Conservation (phyloP, 1,140 invertebrate genomes). For the Ooceraea biroi region DNA sequence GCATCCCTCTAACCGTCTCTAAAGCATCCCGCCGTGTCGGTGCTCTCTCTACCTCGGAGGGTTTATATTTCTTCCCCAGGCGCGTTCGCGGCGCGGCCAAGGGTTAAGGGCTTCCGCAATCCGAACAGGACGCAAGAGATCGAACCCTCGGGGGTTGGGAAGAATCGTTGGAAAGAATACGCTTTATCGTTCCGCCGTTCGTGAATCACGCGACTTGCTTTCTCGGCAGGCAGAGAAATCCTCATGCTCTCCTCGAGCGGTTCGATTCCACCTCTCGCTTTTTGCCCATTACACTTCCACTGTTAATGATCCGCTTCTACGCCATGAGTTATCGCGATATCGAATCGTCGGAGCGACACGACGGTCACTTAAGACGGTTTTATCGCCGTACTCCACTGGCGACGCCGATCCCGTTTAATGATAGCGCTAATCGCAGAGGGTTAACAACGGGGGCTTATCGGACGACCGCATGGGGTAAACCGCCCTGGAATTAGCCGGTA, state of each 20-base stretch:
- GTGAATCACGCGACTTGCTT: conserved; percentile 50
- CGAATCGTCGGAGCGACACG: conserved; percentile 40
- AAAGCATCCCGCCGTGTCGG: background rate
- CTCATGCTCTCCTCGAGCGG: conserved; percentile 19
- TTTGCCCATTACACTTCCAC: conserved; percentile 47
- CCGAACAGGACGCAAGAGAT: conserved; percentile 55
- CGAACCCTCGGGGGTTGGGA: conserved; percentile 61
- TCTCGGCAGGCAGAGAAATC: conserved; percentile 40
- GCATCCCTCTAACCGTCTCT: background rate
- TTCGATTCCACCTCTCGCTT: conserved; percentile 17
- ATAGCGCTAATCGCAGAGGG: conserved; percentile 56
- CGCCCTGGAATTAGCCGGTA: conserved; percentile 50
- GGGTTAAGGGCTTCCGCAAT: conserved; percentile 63
- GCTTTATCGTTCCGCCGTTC: conserved; percentile 61
- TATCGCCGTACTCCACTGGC: conserved; percentile 41
- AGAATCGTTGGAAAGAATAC: conserved; percentile 64
- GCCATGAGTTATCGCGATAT: conserved; percentile 53
- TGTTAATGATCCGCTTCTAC: conserved; percentile 52
- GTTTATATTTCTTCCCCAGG: conserved; percentile 54
- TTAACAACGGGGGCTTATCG: conserved; percentile 45
- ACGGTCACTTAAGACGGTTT: conserved; percentile 52
- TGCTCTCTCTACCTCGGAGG: conserved; percentile 30
- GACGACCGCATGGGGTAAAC: conserved; percentile 36
- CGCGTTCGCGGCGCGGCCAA: conserved; percentile 10
- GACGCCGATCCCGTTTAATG: conserved; percentile 55